Base-by-base conservation (phyloP, 2,888 invertebrate species). In the Arctia plantaginis region DNA sequence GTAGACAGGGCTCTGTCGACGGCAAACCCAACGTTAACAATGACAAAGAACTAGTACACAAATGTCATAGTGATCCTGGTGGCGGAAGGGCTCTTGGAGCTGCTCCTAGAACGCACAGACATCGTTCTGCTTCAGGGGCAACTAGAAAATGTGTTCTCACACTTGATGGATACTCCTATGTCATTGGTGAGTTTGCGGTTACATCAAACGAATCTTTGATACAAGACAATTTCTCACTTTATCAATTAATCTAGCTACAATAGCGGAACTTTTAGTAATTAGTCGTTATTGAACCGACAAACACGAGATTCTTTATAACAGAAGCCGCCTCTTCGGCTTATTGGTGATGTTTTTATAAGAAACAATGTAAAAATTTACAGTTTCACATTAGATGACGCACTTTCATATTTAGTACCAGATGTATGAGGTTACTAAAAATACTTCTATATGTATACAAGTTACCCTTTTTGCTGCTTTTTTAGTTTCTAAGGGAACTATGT, bases 101-200 rank as follows among this genome's bases (percentile, higher is more conserved):
- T 65, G 90, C 89, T 69, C 93, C 94, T 6, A 91, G 95, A 81
- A 88, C 92, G 69, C 89, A 91, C 67, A 91, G 96, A 72, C 94
- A 94, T 87, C 91, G 94, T 81, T 94, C 95, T 44, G 91, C 96
- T 74, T 96, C 96, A 80, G 94, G 96, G 86, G 97, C 97, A 77
- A 96, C 97, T 39, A 96, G 97, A 89, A 97, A 97, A 94, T 98
- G 98, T 95, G 97, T 98, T 80, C 97, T 98, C 82, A 98, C 98
- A 68, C 96, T 98, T 84, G 98, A 98, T 92, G 98, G 98, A 87
- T 98, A 98, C 95, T 98, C 97, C 81, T 98, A 98, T 94, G 98
- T 98, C 86, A 98, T 98, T 96, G 98, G 98, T 98, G 94, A 97
- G 97, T 95, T 62, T 39, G 39, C 12, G 51, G 67, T 62, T 51